Evolutionary conservation across 2,888 invertebrate species (phyloP).

Genomic region (Cyclophora punctaria): DNA sequence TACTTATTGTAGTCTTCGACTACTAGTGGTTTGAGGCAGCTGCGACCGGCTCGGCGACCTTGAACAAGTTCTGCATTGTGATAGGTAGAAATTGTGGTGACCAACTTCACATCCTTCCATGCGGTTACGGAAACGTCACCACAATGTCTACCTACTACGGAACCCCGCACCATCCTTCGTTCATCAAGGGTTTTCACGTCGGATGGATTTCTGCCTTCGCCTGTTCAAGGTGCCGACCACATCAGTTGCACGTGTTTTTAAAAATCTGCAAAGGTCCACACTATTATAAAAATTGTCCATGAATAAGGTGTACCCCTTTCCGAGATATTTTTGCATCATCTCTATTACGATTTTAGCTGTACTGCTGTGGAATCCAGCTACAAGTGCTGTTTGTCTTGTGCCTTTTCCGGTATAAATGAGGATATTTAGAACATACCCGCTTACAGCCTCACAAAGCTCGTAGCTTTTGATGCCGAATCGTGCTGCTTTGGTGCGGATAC

Average conservation of each 20-base stretch:
- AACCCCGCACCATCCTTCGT: background rate
- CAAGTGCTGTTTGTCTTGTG: background rate
- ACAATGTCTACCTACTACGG: background rate
- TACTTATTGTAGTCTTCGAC: background rate
- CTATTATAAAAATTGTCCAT: constrained; percentile 18
- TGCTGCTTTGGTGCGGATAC: constrained; percentile 14
- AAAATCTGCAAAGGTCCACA: background rate
- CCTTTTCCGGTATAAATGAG: constrained; percentile 5
- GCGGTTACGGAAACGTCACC: background rate
- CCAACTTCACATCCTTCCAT: constrained; percentile 3
- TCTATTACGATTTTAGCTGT: constrained; percentile 14
- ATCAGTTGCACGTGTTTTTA: background rate
- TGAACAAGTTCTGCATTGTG: constrained; percentile 1
- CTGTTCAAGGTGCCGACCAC: background rate
- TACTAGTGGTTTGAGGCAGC: background rate
- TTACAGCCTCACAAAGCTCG: constrained; percentile 14
- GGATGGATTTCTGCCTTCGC: background rate
- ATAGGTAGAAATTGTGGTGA: constrained; percentile 2
- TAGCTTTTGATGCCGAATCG: constrained; percentile 15
- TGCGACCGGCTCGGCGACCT: constrained; percentile 1
- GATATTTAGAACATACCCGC: constrained; percentile 5
- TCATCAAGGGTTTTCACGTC: background rate
- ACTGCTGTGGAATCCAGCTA: constrained; percentile 11
- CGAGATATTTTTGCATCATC: constrained; percentile 7
- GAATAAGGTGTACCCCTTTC: constrained; percentile 10